Evolutionary conservation across 2,113 vertebrate species (phyloP).

Genomic region (Lanius ludovicianus): DNA sequence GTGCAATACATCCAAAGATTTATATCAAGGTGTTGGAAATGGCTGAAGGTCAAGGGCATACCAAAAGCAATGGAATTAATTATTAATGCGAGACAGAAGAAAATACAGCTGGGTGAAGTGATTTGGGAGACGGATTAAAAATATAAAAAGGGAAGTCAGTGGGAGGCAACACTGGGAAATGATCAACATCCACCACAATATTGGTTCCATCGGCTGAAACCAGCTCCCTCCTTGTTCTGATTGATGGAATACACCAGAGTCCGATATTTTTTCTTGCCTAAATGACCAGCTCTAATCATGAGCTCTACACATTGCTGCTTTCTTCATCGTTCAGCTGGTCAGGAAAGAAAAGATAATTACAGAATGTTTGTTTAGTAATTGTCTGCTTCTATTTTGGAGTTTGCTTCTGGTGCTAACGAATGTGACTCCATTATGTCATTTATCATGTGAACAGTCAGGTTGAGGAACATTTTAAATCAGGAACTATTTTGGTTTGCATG

Average conservation of each 20-base stretch:
- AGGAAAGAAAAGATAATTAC: slow-evolving; percentile 57
- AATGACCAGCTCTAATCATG: slow-evolving; percentile 40
- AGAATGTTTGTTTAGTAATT: slow-evolving; percentile 56
- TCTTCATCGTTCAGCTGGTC: slow-evolving; percentile 39
- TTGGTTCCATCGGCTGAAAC: neutral
- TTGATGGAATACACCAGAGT: slow-evolving; percentile 25
- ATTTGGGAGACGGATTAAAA: slow-evolving; percentile 16
- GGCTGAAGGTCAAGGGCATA: neutral
- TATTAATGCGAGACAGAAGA: neutral
- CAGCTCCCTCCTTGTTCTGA: neutral
- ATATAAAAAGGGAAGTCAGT: slow-evolving; percentile 19
- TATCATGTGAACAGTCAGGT: slow-evolving; percentile 62
- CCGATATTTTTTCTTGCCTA: neutral
- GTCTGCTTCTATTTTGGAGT: slow-evolving; percentile 56
- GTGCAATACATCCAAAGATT: neutral
- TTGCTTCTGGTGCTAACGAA: slow-evolving; percentile 46
- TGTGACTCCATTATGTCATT: slow-evolving; percentile 52
- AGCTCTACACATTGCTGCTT: slow-evolving; percentile 9
- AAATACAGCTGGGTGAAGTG: slow-evolving; percentile 8
- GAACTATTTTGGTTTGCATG: slow-evolving; percentile 56
- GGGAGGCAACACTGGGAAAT: neutral
- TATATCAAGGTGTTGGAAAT: neutral
- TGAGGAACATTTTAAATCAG: slow-evolving; percentile 50
- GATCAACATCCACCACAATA: neutral
- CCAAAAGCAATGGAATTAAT: neutral